These are phyloP conservation scores for Mesocentrotus franciscanus DNA, from an alignment of 53 echinoderm and acorn worm species.

Conservation along the genomic window DNA sequence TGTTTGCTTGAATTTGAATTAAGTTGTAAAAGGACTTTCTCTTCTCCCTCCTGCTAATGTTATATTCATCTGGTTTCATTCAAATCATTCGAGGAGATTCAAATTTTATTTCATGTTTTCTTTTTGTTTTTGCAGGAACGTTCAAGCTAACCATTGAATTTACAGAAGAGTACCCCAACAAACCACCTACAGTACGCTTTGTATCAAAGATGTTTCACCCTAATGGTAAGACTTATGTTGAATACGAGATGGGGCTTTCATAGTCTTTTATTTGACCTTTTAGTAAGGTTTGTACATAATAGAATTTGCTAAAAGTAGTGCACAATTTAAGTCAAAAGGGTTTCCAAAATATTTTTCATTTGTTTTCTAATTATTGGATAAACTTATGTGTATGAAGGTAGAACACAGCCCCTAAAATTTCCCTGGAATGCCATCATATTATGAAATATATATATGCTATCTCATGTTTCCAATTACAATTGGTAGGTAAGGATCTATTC, in stretches of 20 bases:
- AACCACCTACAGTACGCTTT: constrained; percentile 99
- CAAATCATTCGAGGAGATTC: background rate
- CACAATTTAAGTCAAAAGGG: too few relatives aligned
- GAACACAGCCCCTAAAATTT: too few relatives aligned
- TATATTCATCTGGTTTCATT: background rate
- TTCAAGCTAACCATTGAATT: constrained; percentile 99
- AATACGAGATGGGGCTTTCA: background rate
- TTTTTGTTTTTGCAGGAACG: constrained; percentile 79
- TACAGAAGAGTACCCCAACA: constrained; percentile 99
- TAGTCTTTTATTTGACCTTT: too few relatives aligned
- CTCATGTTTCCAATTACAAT: too few relatives aligned
- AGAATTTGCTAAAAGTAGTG: too few relatives aligned
- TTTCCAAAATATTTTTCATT: too few relatives aligned
- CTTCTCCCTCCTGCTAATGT: background rate
- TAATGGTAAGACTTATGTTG: constrained; percentile 79
- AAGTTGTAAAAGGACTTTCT: background rate
- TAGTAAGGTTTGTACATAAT: too few relatives aligned
- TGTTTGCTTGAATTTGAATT: background rate
- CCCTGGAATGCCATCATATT: too few relatives aligned
- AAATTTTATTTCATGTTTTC: background rate
- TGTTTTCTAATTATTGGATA: too few relatives aligned
- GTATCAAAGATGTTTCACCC: constrained; percentile 99
- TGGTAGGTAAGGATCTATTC: too few relatives aligned
- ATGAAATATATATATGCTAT: too few relatives aligned
- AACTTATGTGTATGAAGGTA: too few relatives aligned